These are phyloP conservation scores for Cordilura impudica DNA, from an alignment of 2,888 invertebrate genomes.

Conservation along the genomic window DNA sequence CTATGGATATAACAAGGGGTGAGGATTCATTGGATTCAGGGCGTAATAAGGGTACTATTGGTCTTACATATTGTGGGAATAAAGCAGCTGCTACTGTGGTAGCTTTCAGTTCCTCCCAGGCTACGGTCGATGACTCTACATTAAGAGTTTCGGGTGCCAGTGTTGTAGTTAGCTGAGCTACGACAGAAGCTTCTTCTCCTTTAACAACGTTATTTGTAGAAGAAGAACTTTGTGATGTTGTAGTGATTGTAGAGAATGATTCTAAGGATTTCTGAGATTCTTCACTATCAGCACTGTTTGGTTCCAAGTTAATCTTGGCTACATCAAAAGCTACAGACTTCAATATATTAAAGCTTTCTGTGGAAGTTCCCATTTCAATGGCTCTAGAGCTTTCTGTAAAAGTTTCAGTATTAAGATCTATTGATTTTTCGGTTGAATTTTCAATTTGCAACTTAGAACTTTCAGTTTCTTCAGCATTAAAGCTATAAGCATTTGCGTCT, in stretches of 20 bases:
- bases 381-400: background rate
- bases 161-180: slow-evolving; percentile 15
- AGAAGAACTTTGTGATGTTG: background rate
- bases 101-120: slow-evolving; percentile 44
- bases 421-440: background rate
- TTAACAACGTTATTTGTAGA: background rate
- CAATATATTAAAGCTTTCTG: slow-evolving; percentile 26
- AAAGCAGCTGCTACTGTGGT: slow-evolving; percentile 64
- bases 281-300: slow-evolving; percentile 6
- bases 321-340: slow-evolving; percentile 38
- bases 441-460: too few species aligned
- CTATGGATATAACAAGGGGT: slow-evolving; percentile 78
- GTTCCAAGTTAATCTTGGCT: slow-evolving; percentile 27
- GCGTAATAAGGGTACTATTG: slow-evolving; percentile 75
- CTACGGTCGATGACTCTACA: slow-evolving; percentile 23
- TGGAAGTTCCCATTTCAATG: background rate
- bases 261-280: background rate
- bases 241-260: background rate
- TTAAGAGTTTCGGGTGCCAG: slow-evolving; percentile 14
- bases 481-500: background rate
- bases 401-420: background rate
- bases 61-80: slow-evolving; percentile 73
- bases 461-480: background rate
- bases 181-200: background rate
- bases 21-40: slow-evolving; percentile 78